Evolutionary conservation across 2,113 vertebrate species (phyloP).

Genomic region (Platycercus adscitus): DNA sequence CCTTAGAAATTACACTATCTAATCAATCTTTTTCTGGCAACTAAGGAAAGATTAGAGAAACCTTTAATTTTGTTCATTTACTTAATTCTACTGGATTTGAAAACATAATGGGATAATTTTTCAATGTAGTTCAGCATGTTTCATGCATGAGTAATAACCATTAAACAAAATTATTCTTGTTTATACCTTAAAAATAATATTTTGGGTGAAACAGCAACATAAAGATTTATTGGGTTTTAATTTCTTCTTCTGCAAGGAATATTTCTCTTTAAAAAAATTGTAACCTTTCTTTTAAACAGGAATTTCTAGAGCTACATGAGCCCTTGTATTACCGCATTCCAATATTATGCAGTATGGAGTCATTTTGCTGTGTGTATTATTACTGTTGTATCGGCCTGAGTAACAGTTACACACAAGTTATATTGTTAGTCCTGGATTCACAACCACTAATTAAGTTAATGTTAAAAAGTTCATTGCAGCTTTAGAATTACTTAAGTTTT

Average conservation of each 20-base stretch:
- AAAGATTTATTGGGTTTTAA: neutral
- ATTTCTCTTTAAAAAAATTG: neutral
- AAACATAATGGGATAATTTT: neutral
- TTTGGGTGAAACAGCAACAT: neutral
- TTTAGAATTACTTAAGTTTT: neutral
- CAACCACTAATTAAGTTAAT: accelerated
- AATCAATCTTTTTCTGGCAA: neutral
- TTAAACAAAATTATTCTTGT: neutral
- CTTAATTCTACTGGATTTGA: slow-evolving; percentile 17
- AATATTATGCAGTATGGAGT: neutral
- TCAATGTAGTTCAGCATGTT: neutral
- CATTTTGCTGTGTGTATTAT: neutral
- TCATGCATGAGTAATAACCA: neutral
- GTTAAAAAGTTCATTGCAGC: neutral
- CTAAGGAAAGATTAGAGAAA: neutral
- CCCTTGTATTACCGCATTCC: neutral
- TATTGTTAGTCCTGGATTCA: neutral
- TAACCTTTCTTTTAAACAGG: neutral
- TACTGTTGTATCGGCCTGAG: neutral
- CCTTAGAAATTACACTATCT: neutral
- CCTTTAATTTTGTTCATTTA: neutral
- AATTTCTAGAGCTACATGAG: neutral
- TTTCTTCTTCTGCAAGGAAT: neutral
- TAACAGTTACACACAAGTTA: neutral
- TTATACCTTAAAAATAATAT: neutral